Conservation (phyloP, 2,888 invertebrate genomes). For the Plagiodera versicolora region DNA sequence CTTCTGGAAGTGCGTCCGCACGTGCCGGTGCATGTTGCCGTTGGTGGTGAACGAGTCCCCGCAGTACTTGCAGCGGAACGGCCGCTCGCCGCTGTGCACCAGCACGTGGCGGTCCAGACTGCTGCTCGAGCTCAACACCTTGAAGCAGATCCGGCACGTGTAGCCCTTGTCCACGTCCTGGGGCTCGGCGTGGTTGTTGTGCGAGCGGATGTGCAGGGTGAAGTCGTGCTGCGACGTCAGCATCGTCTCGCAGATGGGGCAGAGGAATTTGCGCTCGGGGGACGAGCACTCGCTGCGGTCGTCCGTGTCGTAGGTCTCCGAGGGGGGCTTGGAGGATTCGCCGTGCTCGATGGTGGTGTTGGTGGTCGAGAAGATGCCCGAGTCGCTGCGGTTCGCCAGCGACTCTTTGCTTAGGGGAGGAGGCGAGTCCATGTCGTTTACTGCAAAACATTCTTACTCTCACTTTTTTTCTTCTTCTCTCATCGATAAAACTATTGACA, state of each 20-base stretch:
- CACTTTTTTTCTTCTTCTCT: too few species aligned
- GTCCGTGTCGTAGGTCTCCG: constrained; percentile 58
- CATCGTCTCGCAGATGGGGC: constrained; percentile 67
- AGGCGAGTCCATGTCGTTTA: constrained; percentile 49
- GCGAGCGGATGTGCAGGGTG: constrained; percentile 69
- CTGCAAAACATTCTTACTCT: constrained; percentile 40
- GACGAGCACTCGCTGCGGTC: constrained; percentile 61
- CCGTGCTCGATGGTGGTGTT: constrained; percentile 36
- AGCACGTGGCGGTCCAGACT: constrained; percentile 79
- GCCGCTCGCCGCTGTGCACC: constrained; percentile 79
- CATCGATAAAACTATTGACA: not conserved
- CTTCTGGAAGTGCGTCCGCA: constrained; percentile 70
- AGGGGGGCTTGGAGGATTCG: constrained; percentile 34
- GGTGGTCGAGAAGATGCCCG: constrained; percentile 52
- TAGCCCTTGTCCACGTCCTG: constrained; percentile 56
- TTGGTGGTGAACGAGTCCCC: constrained; percentile 82
- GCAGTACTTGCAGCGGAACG: constrained; percentile 78
- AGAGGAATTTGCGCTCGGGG: constrained; percentile 57
- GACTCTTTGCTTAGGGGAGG: constrained; percentile 40
- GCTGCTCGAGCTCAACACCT: constrained; percentile 75
- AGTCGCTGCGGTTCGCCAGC: constrained; percentile 46
- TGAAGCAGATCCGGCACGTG: constrained; percentile 67
- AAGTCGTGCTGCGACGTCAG: constrained; percentile 67
- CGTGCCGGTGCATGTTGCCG: constrained; percentile 84
- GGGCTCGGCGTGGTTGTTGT: constrained; percentile 60